phyloP scores from a whole-genome alignment of 2,113 vertebrate genomes.

The Myotis lucifugus region DNA sequence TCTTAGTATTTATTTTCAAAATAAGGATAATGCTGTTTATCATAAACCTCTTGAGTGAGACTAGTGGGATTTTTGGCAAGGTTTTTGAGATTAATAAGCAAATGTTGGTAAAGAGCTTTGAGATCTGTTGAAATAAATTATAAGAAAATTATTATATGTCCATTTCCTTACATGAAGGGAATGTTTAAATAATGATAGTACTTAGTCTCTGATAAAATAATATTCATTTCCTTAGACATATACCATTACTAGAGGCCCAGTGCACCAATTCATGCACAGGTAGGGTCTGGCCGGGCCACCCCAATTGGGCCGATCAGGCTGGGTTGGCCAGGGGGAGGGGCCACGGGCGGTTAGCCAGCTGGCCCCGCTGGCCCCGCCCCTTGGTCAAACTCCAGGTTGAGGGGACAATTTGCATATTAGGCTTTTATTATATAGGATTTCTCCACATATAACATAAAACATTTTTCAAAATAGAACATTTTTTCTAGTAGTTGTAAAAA shows the following conservation, averaged over 20 bases:
- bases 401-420: too few relatives aligned
- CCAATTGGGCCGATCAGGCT: too few relatives aligned
- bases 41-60: conserved; percentile 9
- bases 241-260: too few relatives aligned
- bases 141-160: conserved; percentile 49
- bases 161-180: conserved; percentile 19
- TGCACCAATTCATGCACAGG: too few relatives aligned
- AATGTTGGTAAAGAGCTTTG: conserved; percentile 41
- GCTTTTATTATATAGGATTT: background rate
- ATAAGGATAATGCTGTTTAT: conserved; percentile 23
- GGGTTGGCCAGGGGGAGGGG: too few relatives aligned
- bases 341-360: too few relatives aligned
- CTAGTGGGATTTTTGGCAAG: conserved; percentile 19
- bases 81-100: conserved; percentile 53
- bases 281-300: too few relatives aligned
- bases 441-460: conserved; percentile 33
- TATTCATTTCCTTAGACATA: background rate
- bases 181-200: conserved; percentile 38
- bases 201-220: background rate
- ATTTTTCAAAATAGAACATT: conserved; percentile 1
- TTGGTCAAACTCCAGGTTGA: too few relatives aligned
- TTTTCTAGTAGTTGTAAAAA: conserved; percentile 24
- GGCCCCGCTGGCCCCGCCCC: too few relatives aligned
- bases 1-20: conserved; percentile 44
- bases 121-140: conserved; percentile 43